Evolutionary conservation across 2,797 vertebrate species (phyloP), one percentile per base, ranked within the genome.

Genomic region (Gadopsis marmoratus): DNA sequence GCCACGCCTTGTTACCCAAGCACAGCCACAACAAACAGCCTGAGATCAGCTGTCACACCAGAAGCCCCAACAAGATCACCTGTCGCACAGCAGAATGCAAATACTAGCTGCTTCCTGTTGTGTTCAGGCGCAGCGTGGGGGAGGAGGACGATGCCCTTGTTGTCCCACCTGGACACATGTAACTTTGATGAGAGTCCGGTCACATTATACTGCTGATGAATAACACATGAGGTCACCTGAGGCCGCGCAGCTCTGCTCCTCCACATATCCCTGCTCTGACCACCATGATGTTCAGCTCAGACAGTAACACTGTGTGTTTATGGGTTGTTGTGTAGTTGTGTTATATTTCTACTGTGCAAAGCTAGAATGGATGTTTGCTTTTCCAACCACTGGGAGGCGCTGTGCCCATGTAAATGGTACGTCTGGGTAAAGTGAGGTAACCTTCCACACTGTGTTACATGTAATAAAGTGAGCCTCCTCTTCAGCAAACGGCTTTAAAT

Each of bases 151-250:
- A 0, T 19, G 11, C n/a, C 37, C 37, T 8, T 19, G 5, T n/a
- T 70, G 26, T 11, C 17, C n/a, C 37, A 61, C 64, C 67, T 74
- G 50, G 4, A 69, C 31, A 37, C 73, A 79, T 72, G 71, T 41
- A 85, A 71, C 7, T 86, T 68, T 86, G 67, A 86, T 81, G 78
- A 71, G 69, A 51, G 41, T 29, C 41, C 0, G 76, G 37, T 89
- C 68, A 11, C 23, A 8, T 87, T 78, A 66, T 81, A 14, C 37
- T 54, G 65, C 58, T 60, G 48, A 50, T 91, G 26, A 80, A 88
- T 90, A 76, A 86, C 82, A 29, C 17, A 91, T 58, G 31, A 91
- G 54, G 31, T 11, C 29, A 16, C 54, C 43, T 33, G 5, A 14
- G 53, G 71, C 2, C 4, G 0, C 13, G n/a, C 14, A 31, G 3